phyloP scores from a whole-genome alignment of 2,113 vertebrate species.

The Acanthisitta chloris region DNA sequence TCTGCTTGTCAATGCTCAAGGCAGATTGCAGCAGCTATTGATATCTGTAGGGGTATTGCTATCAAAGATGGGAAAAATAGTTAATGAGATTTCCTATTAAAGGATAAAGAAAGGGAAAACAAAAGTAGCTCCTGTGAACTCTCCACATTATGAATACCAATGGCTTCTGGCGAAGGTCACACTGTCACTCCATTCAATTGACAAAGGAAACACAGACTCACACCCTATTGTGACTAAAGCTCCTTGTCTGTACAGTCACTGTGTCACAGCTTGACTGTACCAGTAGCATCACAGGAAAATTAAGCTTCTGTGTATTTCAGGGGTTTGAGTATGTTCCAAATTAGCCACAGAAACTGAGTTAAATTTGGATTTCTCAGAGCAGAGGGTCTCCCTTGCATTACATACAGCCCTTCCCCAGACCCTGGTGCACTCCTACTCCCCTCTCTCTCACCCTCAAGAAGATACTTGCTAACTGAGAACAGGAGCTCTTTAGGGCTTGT shows the following conservation, averaged over 20 bases:
- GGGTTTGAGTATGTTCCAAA: not conserved
- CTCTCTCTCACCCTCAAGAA: not conserved
- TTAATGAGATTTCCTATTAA: not conserved
- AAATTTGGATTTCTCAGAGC: not conserved
- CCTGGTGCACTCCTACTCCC: not conserved
- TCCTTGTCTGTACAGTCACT: not conserved
- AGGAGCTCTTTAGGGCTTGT: not conserved
- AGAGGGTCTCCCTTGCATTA: not conserved
- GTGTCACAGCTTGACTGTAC: not conserved
- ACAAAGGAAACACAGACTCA: not conserved
- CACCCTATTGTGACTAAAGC: not conserved
- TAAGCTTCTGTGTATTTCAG: not conserved
- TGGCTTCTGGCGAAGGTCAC: not conserved
- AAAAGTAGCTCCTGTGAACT: not conserved
- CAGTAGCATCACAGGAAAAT: not conserved
- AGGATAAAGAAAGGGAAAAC: not conserved
- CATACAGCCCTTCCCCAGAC: not conserved
- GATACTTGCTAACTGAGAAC: not conserved
- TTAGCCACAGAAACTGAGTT: not conserved
- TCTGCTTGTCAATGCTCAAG: not conserved
- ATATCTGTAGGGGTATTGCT: not conserved
- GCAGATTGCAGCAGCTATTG: not conserved
- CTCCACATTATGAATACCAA: not conserved
- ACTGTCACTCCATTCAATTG: not conserved
- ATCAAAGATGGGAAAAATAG: not conserved